A percentile compares a stretch with the other conserved stretches of the same genome.
phyloP scores from a whole-genome alignment of 92 coral and sea anemone species.

The Zoanthus solanderi region DNA sequence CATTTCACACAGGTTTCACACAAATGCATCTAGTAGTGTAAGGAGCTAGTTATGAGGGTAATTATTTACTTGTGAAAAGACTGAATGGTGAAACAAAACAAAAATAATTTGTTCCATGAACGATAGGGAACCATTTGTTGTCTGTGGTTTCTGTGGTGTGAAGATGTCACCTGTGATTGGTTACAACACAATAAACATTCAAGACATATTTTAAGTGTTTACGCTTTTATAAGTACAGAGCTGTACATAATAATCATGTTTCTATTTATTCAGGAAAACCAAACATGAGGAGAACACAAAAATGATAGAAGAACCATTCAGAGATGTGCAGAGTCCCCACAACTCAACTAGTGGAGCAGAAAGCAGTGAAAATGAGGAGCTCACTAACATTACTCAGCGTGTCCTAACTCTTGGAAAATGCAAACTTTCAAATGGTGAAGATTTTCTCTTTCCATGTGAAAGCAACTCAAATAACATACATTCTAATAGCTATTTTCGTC shows the following conservation, averaged over 20 bases:
- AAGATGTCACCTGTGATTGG: too few species aligned
- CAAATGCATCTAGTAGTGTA: too few species aligned
- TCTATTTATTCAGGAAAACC: neutral
- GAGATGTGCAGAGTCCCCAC: slow-evolving; percentile 62
- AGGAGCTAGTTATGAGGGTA: too few species aligned
- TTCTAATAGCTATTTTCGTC: slow-evolving; percentile 63
- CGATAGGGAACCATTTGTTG: too few species aligned
- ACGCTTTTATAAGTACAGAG: too few species aligned
- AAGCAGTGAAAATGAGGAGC: slow-evolving; percentile 78
- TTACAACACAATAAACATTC: too few species aligned
- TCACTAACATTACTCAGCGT: slow-evolving; percentile 63
- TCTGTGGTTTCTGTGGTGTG: too few species aligned
- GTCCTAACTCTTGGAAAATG: slow-evolving; percentile 89
- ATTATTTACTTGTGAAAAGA: too few species aligned
- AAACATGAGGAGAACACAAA: neutral
- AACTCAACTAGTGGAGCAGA: slow-evolving; percentile 61
- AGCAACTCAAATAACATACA: slow-evolving; percentile 53
- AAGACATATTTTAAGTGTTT: too few species aligned
- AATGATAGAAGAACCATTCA: slow-evolving; percentile 23
- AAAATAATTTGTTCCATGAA: too few species aligned
- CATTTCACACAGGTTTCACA: too few species aligned
- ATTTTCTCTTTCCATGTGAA: slow-evolving; percentile 62
- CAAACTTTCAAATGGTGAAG: slow-evolving; percentile 75
- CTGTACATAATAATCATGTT: neutral
- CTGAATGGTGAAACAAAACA: too few species aligned